These are phyloP conservation scores for Asobara japonica DNA, from an alignment of 1,140 invertebrate genomes.

Conservation along the genomic window DNA sequence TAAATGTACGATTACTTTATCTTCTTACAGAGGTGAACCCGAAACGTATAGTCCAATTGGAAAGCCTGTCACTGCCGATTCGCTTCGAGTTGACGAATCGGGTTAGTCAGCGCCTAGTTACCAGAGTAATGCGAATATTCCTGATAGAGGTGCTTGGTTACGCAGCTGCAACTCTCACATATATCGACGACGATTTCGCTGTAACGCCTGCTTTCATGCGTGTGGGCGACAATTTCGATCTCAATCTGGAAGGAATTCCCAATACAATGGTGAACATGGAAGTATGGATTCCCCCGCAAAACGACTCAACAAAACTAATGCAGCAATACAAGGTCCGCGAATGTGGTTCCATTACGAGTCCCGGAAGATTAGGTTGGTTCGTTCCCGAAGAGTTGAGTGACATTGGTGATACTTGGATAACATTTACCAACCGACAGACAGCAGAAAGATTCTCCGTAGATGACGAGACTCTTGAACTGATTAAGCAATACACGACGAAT, in stretches of 20 bases:
- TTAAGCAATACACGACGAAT: constrained; percentile 42
- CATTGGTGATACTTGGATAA: constrained; percentile 64
- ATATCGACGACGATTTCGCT: constrained; percentile 63
- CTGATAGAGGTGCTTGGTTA: constrained; percentile 75
- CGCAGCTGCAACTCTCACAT: constrained; percentile 65
- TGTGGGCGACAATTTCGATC: constrained; percentile 36
- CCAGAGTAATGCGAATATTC: constrained; percentile 74
- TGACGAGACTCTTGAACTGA: constrained; percentile 37
- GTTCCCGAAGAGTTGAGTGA: constrained; percentile 66
- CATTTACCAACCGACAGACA: constrained; percentile 61
- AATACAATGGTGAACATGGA: constrained; percentile 78
- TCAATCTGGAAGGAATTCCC: constrained; percentile 53
- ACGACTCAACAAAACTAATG: constrained; percentile 63
- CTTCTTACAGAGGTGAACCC: constrained; percentile 52
- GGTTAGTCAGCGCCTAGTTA: constrained; percentile 71
- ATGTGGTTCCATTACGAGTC: constrained; percentile 70
- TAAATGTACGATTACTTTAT: no score
- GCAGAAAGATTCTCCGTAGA: constrained; percentile 64
- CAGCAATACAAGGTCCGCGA: constrained; percentile 66
- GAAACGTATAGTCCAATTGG: constrained; percentile 48
- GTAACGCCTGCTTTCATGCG: constrained; percentile 53
- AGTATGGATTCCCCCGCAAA: constrained; percentile 73
- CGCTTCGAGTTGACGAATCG: constrained; percentile 69
- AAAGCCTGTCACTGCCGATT: constrained; percentile 51
- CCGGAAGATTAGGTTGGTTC: constrained; percentile 80